Percentiles rank a stretch among this genome's conserved stretches.
Evolutionary conservation across 2,888 invertebrate genomes (phyloP).

Genomic region (Drosophila phalerata): DNA sequence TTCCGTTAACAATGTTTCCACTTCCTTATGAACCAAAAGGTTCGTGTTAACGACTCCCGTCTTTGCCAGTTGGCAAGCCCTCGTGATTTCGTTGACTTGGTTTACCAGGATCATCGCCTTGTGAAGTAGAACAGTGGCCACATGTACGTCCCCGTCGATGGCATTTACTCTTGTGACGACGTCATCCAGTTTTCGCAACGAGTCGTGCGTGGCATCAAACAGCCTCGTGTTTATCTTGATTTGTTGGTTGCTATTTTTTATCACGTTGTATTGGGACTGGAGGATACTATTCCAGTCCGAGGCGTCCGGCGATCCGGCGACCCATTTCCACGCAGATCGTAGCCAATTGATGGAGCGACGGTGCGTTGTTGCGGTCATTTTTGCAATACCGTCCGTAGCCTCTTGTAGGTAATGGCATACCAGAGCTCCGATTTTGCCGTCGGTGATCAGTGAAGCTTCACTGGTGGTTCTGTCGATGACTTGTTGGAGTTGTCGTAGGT

Average conservation of each 20-base stretch:
- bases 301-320: conserved; percentile 17
- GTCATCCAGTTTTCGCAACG: conserved; percentile 11
- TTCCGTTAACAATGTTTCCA: not conserved
- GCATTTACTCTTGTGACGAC: conserved; percentile 12
- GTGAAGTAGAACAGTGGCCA: not conserved
- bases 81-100: too few species aligned
- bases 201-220: conserved; percentile 12
- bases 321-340: conserved; percentile 42
- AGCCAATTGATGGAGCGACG: conserved; percentile 34
- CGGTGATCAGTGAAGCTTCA: not conserved
- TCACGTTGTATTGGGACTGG: conserved; percentile 12
- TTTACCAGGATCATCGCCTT: too few species aligned
- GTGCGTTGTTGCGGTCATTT: not conserved
- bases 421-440: conserved; percentile 1
- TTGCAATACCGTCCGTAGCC: conserved; percentile 5
- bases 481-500: conserved; percentile 1
- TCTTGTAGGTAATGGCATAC: conserved; percentile 4
- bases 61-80: conserved; percentile 6
- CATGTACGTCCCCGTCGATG: conserved; percentile 6
- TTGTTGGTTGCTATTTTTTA: conserved; percentile 11
- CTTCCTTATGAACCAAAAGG: conserved; percentile 4
- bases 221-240: conserved; percentile 32
- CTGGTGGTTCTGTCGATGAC: not conserved
- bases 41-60: conserved; percentile 5
- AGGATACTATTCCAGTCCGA: conserved; percentile 20